phyloP scores from a whole-genome alignment of 2,797 vertebrate species.

The Phataginus tricuspis region DNA sequence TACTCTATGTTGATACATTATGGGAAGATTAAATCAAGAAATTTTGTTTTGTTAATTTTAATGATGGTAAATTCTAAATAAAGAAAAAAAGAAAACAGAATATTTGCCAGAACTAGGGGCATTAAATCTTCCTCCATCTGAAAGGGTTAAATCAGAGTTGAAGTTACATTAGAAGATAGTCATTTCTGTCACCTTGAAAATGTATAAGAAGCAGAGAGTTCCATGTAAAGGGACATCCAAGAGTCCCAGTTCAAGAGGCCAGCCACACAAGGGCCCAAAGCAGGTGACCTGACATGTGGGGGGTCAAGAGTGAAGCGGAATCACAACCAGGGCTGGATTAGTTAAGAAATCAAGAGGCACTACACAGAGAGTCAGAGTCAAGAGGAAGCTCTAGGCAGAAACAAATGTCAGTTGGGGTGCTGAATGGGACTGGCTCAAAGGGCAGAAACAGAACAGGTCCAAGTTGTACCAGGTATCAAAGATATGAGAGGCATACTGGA shows the following conservation, averaged over 20 bases:
- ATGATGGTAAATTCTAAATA: not conserved
- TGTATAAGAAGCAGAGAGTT: not conserved
- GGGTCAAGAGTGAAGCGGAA: not conserved
- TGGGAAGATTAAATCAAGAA: not conserved
- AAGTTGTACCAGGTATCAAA: not conserved
- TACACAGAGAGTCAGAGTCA: not conserved
- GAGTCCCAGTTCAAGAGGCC: not conserved
- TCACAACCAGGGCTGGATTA: not conserved
- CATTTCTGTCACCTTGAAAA: not conserved
- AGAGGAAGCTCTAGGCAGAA: not conserved
- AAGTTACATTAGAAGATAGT: not conserved
- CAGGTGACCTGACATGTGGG: not conserved
- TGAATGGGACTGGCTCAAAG: not conserved
- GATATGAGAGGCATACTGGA: not conserved
- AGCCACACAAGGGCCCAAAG: not conserved
- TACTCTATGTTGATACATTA: not conserved
- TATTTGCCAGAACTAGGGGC: not conserved
- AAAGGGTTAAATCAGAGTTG: not conserved
- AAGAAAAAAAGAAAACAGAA: not conserved
- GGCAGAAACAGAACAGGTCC: not conserved
- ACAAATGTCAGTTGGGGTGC: not conserved
- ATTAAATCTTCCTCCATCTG: not conserved
- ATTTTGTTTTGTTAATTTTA: slow-evolving; percentile 23
- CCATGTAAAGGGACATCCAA: not conserved
- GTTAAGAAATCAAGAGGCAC: not conserved